phyloP scores from a whole-genome alignment of 2,113 vertebrate species.

The Otocyon megalotis region DNA sequence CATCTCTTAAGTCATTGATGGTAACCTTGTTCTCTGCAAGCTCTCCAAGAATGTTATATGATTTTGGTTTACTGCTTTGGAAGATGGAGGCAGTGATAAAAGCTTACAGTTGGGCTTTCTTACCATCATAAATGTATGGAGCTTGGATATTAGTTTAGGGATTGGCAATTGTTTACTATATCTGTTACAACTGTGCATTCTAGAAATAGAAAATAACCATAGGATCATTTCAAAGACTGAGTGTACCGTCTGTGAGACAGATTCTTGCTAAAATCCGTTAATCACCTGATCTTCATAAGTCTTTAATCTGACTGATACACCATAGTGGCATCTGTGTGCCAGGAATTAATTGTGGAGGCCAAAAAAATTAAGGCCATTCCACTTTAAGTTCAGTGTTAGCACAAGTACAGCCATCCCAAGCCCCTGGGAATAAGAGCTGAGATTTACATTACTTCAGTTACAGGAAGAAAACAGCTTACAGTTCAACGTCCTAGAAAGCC shows the following conservation, averaged over 20 bases:
- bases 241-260: neutral
- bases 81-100: neutral
- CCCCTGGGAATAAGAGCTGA: too few relatives aligned
- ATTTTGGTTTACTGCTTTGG: neutral
- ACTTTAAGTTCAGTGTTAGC: too few relatives aligned
- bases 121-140: neutral
- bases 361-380: too few relatives aligned
- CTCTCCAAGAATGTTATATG: neutral
- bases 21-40: neutral
- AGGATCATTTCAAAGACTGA: neutral
- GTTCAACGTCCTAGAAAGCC: too few relatives aligned
- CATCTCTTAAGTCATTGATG: neutral
- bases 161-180: neutral
- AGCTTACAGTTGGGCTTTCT: neutral
- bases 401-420: too few relatives aligned
- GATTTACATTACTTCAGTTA: too few relatives aligned
- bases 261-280: neutral
- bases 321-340: neutral
- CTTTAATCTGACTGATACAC: neutral
- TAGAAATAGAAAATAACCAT: neutral
- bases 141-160: neutral
- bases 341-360: neutral
- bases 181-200: neutral
- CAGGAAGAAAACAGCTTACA: too few relatives aligned
- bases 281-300: neutral